phyloP scores from a whole-genome alignment of 1,140 invertebrate genomes.

The Drosophila nannoptera region DNA sequence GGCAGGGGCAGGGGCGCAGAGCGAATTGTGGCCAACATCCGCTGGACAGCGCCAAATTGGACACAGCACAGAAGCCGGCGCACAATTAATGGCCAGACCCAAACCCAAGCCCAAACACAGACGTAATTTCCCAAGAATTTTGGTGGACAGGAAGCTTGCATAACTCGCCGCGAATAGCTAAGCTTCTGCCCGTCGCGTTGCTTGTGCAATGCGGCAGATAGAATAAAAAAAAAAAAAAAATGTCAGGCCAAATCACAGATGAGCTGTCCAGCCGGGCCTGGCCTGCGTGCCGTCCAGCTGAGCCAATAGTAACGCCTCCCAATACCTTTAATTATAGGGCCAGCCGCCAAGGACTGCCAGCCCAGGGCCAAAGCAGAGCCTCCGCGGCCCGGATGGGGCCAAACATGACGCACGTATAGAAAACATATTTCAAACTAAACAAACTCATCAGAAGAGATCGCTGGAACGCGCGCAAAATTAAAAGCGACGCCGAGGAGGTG shows the following conservation, averaged over 20 bases:
- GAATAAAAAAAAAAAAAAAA: neutral
- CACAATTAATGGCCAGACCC: constrained; percentile 37
- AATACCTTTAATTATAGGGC: constrained; percentile 77
- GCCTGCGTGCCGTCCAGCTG: constrained; percentile 27
- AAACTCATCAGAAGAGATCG: constrained; percentile 67
- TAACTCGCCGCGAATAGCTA: constrained; percentile 30
- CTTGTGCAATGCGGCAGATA: constrained; percentile 36
- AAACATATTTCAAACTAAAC: constrained; percentile 78
- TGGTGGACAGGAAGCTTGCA: constrained; percentile 45
- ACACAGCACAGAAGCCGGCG: constrained; percentile 35
- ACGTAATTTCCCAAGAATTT: constrained; percentile 48
- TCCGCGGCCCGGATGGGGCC: constrained; percentile 9
- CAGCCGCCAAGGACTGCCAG: constrained; percentile 45
- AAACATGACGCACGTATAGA: constrained; percentile 77
- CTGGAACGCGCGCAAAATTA: constrained; percentile 73
- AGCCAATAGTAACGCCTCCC: constrained; percentile 76
- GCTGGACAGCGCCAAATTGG: constrained; percentile 41
- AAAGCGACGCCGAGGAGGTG: constrained; percentile 66
- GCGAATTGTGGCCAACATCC: constrained; percentile 45
- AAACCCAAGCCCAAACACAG: constrained; percentile 22
- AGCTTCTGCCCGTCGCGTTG: constrained; percentile 10
- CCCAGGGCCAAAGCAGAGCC: constrained; percentile 16
- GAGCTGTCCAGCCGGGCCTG: constrained; percentile 11
- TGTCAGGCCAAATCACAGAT: constrained; percentile 38
- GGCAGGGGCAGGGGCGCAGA: neutral